Conservation (phyloP, 2,797 vertebrate species). For the Sebastes umbrosus region DNA sequence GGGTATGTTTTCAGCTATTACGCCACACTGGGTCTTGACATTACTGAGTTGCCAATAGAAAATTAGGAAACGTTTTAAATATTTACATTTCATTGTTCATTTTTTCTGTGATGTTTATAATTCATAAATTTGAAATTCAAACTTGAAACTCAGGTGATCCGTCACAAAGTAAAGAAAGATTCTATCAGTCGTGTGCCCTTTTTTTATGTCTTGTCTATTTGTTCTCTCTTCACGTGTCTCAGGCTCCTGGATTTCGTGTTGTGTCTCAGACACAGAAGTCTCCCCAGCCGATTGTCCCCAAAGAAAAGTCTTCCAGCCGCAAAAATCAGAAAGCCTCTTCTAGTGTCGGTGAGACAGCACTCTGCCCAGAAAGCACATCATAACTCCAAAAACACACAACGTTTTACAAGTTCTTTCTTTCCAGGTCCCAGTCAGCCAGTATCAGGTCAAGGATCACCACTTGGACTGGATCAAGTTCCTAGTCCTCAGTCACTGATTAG, state of each 20-base stretch:
- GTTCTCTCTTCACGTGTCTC: constrained; percentile 11
- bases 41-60: background rate
- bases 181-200: background rate
- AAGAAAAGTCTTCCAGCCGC: constrained; percentile 84
- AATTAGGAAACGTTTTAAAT: background rate
- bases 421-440: constrained; percentile 81
- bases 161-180: background rate
- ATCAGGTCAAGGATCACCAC: constrained; percentile 89
- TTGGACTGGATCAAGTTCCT: constrained; percentile 88
- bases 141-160: background rate
- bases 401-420: background rate
- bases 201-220: background rate
- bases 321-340: constrained; percentile 81
- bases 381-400: background rate
- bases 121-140: background rate
- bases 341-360: constrained; percentile 81
- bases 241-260: constrained; percentile 87
- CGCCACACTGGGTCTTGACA: background rate
- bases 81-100: background rate
- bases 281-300: constrained; percentile 82
- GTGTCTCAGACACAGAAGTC: constrained; percentile 80
- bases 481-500: constrained; percentile 91
- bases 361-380: background rate
- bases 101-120: background rate
- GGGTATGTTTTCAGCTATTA: constrained; percentile 78